Base-by-base conservation (phyloP, 1,140 invertebrate genomes). In the Ips nitidus region DNA sequence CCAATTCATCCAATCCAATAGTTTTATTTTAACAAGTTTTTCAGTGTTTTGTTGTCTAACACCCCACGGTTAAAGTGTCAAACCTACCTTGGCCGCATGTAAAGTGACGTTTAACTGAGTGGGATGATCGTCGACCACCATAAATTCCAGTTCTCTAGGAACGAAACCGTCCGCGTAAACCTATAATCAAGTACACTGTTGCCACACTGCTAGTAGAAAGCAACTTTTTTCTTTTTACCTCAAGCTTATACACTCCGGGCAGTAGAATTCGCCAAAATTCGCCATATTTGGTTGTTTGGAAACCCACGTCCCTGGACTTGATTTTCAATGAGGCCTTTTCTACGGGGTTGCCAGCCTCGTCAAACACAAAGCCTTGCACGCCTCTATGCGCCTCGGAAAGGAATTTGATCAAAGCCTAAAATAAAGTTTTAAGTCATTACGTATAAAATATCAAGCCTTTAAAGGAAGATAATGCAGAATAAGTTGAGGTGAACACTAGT, bases 221-320 rank as follows among this genome's bases (percentile, higher is more conserved):
- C 22, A n/a, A 3, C 22, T 47, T n/a, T 55, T 38, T 36, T 36
- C 52, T 5, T 22, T 22, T 7, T 81, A 94, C 93, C 84, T 95
- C 91, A 38, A 95, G 79, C 74, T 88, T 90, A 80, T 96, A 95
- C 45, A 87, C 82, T 75, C 94, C 94, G 1, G 94, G 94, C 52
- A 95, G 75, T 3, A 95, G 82, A 43, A 95, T 91, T 70, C 93
- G 86, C 94, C 94, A 96, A 82, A 94, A 97, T 82, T 97, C 94
- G n/a, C 94, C 94, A 74, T 94, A 91, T 80, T 93, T 91, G 1
- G 93, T 95, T 2, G 91, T 93, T 76, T 91, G 90, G 80, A 94
- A 95, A 22, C 91, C 91, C 65, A 96, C 91, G 77, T 95, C 92
- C 41, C 94, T 86, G 0, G 89, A 88, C 81, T 93, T 94, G 2